Conservation (phyloP, 2,797 vertebrate genomes). For the Naso thynnoides region DNA sequence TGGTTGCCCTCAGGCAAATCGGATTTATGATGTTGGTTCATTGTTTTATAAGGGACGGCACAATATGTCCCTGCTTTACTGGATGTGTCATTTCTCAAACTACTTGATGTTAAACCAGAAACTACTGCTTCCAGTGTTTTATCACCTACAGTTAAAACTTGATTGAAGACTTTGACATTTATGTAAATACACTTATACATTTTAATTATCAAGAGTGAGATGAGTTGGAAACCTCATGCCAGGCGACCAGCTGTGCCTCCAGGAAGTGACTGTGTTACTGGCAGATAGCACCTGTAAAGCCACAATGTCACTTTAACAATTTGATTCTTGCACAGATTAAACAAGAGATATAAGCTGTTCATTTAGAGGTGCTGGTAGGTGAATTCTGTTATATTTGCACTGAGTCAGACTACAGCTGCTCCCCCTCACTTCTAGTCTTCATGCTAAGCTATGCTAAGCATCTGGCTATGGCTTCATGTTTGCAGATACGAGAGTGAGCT, state of each 20-base stretch:
- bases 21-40: conserved; percentile 28
- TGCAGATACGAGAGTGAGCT: not conserved
- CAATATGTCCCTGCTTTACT: conserved; percentile 7
- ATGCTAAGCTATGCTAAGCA: not conserved
- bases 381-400: not conserved
- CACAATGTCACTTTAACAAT: not conserved
- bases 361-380: not conserved
- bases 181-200: not conserved
- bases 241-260: conserved; percentile 10
- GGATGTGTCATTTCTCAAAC: not conserved
- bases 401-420: not conserved
- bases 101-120: conserved; percentile 10
- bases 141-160: not conserved
- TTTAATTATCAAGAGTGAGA: not conserved
- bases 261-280: not conserved
- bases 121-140: not conserved
- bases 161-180: not conserved
- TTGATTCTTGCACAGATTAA: not conserved
- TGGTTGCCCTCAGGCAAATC: conserved; percentile 20
- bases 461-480: not conserved
- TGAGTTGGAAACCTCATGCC: not conserved
- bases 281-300: not conserved
- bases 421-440: too few species aligned
- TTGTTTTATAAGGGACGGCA: conserved; percentile 21
- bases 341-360: not conserved